phyloP scores from a whole-genome alignment of 2,797 vertebrate species.

The Mormyrus proboscirostris region DNA sequence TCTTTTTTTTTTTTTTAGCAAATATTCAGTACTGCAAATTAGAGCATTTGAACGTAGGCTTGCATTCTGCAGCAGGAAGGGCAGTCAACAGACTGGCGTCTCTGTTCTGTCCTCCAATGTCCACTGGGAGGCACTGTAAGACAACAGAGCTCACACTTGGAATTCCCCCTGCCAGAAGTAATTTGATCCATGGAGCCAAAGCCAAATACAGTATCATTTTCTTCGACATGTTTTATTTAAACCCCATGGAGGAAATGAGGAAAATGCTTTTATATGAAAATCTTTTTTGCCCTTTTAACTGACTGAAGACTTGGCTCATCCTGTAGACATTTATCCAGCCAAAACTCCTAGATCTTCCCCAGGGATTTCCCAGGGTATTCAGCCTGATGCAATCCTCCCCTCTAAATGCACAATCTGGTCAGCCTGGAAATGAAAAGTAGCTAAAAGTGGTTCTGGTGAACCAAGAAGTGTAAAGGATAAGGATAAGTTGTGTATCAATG shows the following conservation, averaged over 20 bases:
- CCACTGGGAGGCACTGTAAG: conserved; percentile 14
- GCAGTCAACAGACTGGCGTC: not conserved
- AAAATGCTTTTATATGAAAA: not conserved
- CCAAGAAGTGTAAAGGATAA: not conserved
- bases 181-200: not conserved
- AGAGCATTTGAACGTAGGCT: not conserved
- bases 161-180: not conserved
- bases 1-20: not conserved
- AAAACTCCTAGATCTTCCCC: not conserved
- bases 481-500: not conserved
- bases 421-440: not conserved
- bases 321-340: not conserved
- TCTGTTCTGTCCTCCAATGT: not conserved
- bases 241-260: not conserved
- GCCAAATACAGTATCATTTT: not conserved
- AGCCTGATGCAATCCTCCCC: not conserved
- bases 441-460: not conserved
- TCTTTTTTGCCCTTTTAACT: not conserved
- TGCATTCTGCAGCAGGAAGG: not conserved
- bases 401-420: not conserved
- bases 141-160: not conserved
- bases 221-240: not conserved
- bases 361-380: not conserved
- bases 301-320: not conserved
- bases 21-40: not conserved